These are phyloP conservation scores for Drosophila glabriapex DNA, from an alignment of 2,888 invertebrate species.

Conservation along the genomic window DNA sequence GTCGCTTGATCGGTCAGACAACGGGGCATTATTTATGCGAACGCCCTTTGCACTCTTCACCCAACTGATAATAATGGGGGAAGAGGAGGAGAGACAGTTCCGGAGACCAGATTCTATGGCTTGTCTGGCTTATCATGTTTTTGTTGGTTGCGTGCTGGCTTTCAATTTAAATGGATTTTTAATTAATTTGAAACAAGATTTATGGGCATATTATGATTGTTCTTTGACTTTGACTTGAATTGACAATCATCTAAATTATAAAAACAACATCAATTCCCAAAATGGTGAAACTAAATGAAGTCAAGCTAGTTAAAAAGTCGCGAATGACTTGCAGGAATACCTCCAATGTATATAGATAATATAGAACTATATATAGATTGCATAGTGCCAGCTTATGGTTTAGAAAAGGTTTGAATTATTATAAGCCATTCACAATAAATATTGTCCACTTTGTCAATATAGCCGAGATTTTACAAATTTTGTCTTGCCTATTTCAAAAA, in stretches of 20 bases:
- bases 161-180: conserved; percentile 63
- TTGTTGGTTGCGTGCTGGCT: conserved; percentile 11
- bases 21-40: conserved; percentile 41
- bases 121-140: conserved; percentile 45
- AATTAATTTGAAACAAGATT: conserved; percentile 71
- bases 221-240: conserved; percentile 13
- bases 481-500: no score
- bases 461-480: no score
- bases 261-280: not conserved
- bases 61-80: conserved; percentile 1
- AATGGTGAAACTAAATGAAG: not conserved
- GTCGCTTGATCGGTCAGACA: conserved; percentile 8
- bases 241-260: conserved; percentile 1
- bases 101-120: conserved; percentile 7
- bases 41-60: conserved; percentile 32
- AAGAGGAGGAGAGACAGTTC: no score
- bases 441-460: no score
- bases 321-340: not conserved
- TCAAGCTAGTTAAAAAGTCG: not conserved
- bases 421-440: not conserved
- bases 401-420: not conserved
- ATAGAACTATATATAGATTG: not conserved
- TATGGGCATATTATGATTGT: conserved; percentile 50
- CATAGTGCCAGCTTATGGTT: not conserved
- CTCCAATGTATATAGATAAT: not conserved